Evolutionary conservation across 2,888 invertebrate species (phyloP), one percentile per base, ranked within the genome.

Genomic region (Elysia crispata): DNA sequence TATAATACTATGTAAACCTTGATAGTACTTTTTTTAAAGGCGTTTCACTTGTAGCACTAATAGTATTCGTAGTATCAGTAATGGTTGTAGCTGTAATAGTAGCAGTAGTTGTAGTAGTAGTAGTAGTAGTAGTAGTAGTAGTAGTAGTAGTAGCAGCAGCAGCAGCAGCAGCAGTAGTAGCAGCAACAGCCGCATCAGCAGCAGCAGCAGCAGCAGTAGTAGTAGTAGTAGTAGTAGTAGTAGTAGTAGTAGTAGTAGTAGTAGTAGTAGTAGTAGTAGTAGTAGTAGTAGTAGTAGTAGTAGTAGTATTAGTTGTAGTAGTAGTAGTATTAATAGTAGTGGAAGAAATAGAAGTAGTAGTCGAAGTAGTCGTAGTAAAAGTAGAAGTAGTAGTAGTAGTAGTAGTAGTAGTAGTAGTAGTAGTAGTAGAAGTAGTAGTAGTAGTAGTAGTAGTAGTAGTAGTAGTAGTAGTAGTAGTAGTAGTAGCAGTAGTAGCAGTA

Each of bases 181-280:
- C 25, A 66, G 67, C 25, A 28, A 28, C 25, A 66, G 67, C 25
- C 8, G 67, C 25, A 66, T 3, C 5, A 28, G 67, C 25, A 66
- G 67, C 25, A 28, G 67, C 25, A 28, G 67, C 6, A 66, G 67
- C 25, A 66, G 67, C 25, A 66, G 25, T 28, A 28, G 67, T 66
- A 66, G 30, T 66, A 28, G 30, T 66, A 66, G 30, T 66, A 49
- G 28, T 73, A 49, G 54, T 50, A 73, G 73, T 41, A 41, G 49
- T 5, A 41, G 70, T 23, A 54, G 54, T 73, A 50, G 73, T 23
- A 50, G 73, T 73, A 50, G 73, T 73, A 73, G 73, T 73, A 73
- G 50, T 50, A 23, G 54, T 25, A 50, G 73, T 30, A 50, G 73
- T 30, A 23, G 73, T 66, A 6, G 23, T 28, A 3, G 67, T 66